phyloP scores from a whole-genome alignment of 2,888 invertebrate species.

The Idaea straminata region DNA sequence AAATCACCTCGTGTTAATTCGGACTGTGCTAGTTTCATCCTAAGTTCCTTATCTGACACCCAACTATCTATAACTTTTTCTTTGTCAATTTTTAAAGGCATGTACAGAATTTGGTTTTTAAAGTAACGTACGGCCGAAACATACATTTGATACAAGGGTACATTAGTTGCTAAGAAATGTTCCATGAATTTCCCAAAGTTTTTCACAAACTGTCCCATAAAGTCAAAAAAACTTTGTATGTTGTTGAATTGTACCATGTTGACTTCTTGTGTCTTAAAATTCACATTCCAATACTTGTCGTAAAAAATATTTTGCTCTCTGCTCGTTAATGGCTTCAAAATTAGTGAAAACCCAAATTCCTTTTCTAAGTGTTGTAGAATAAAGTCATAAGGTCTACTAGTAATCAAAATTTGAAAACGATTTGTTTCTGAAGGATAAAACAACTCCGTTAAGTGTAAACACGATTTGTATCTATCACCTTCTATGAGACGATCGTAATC shows the following conservation, averaged over 20 bases:
- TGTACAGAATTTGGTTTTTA: background rate
- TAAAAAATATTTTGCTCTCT: background rate
- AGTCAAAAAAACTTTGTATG: background rate
- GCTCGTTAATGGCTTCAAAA: background rate
- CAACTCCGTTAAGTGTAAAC: background rate
- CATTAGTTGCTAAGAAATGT: background rate
- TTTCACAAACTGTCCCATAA: background rate
- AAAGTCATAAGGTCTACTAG: constrained; percentile 26
- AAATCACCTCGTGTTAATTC: background rate
- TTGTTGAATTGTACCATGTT: background rate
- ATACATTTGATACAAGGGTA: background rate
- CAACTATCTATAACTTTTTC: background rate
- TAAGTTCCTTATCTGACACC: background rate
- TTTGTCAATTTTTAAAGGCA: background rate
- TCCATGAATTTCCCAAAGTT: background rate
- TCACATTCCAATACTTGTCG: background rate
- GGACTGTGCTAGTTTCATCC: background rate
- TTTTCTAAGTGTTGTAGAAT: constrained; percentile 6
- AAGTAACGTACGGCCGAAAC: background rate
- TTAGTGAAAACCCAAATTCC: background rate
- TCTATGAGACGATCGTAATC: background rate
- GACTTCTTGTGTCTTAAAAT: background rate
- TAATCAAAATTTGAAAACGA: constrained; percentile 17
- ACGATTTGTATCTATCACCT: background rate
- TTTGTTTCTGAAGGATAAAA: background rate